These are phyloP conservation scores for Trachymyrmex cornetzi DNA, from an alignment of 1,140 invertebrate genomes.

Conservation along the genomic window DNA sequence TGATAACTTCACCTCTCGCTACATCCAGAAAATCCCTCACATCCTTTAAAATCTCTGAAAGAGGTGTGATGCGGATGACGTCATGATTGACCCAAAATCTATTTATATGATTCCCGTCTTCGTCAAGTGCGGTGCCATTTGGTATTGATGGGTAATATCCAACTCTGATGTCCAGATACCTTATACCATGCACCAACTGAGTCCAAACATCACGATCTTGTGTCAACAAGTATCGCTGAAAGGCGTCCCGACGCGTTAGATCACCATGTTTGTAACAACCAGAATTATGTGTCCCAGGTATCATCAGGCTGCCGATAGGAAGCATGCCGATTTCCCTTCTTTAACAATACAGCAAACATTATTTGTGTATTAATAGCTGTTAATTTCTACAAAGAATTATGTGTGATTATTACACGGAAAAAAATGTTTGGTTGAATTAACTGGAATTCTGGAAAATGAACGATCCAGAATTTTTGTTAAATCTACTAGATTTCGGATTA, in stretches of 20 bases:
- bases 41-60: conserved; percentile 89
- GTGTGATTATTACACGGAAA: neutral
- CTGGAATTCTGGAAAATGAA: too few species aligned
- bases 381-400: neutral
- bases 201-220: conserved; percentile 93
- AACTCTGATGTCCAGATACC: conserved; percentile 93
- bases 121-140: conserved; percentile 75
- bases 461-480: too few species aligned
- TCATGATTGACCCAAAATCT: conserved; percentile 92
- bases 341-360: conserved; percentile 51
- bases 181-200: conserved; percentile 92
- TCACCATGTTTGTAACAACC: conserved; percentile 88
- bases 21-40: conserved; percentile 89
- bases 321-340: conserved; percentile 87
- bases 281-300: conserved; percentile 91
- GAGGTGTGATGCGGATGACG: conserved; percentile 88
- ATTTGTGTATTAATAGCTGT: neutral
- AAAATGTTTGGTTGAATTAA: too few species aligned
- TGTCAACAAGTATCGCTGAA: conserved; percentile 87
- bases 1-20: conserved; percentile 89
- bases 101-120: conserved; percentile 79
- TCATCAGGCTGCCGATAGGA: conserved; percentile 88
- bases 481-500: too few species aligned
- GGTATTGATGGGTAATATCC: conserved; percentile 86
- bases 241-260: conserved; percentile 81